Conservation (phyloP, 2,797 vertebrate genomes). For the Apogon talboti region DNA sequence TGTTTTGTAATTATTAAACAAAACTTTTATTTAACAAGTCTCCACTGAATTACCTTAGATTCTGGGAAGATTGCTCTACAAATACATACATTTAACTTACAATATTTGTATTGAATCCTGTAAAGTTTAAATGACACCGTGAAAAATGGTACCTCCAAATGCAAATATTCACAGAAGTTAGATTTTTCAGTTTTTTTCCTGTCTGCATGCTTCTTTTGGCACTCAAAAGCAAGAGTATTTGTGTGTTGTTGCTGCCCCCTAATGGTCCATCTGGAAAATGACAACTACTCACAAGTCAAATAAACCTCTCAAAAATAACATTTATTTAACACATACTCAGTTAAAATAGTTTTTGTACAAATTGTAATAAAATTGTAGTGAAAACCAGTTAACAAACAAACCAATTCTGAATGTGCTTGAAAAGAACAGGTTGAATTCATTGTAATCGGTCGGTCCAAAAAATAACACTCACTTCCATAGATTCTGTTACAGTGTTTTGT, state of each 20-base stretch:
- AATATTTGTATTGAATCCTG: neutral
- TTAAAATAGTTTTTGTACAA: neutral
- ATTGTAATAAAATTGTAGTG: neutral
- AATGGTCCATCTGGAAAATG: slow-evolving; percentile 20
- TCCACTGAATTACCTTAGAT: neutral
- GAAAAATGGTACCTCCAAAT: neutral
- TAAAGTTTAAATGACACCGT: neutral
- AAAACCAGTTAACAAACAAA: slow-evolving; percentile 1
- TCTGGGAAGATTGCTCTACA: neutral
- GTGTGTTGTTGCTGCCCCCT: slow-evolving; percentile 64
- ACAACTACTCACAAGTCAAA: neutral
- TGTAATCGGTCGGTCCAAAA: slow-evolving; percentile 20
- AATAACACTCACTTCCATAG: neutral
- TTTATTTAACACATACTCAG: slow-evolving; percentile 26
- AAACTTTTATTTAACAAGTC: neutral
- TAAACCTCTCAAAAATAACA: slow-evolving; percentile 1
- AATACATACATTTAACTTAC: neutral
- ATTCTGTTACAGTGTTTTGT: neutral
- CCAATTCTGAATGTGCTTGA: neutral
- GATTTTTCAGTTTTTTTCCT: neutral
- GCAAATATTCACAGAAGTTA: neutral
- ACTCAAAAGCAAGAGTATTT: slow-evolving; percentile 1
- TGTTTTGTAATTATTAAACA: too few relatives aligned
- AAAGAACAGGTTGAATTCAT: neutral
- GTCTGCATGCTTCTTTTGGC: neutral